Evolutionary conservation across 2,888 invertebrate genomes (phyloP).

Genomic region (Acanthosepion esculentum): DNA sequence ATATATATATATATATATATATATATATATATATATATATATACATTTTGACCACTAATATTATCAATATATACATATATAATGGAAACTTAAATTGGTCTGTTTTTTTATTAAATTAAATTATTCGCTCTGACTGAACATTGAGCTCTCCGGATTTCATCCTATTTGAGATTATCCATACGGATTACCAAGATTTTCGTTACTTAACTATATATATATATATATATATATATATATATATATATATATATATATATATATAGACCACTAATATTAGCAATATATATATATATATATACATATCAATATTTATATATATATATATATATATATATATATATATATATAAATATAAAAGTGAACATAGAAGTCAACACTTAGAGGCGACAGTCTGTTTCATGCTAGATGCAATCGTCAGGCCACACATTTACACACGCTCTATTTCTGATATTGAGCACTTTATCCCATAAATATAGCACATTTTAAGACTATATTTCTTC

Average conservation of each 20-base stretch:
- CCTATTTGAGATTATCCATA: not conserved
- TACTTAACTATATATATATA: not conserved
- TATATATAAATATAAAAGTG: conserved; percentile 36
- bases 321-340: conserved; percentile 39
- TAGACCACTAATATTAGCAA: no score
- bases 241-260: conserved; percentile 1
- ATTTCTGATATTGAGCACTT: no score
- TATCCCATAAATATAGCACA: no score
- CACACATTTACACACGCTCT: no score
- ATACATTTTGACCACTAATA: not conserved
- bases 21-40: conserved; percentile 25
- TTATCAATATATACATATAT: not conserved
- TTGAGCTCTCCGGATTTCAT: no score
- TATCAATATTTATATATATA: not conserved
- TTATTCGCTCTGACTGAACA: no score
- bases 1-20: conserved; percentile 25
- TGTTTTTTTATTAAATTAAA: no score
- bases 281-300: not conserved
- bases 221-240: conserved; percentile 36
- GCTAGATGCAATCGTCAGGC: no score
- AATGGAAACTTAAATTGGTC: no score
- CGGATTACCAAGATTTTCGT: not conserved
- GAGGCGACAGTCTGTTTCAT: no score
- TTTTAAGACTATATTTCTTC: no score
- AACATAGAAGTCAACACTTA: no score